Percentiles rank a stretch among this genome's conserved stretches.
Conservation (phyloP, 2,888 invertebrate species). For the Zaprionus obscuricornis region DNA sequence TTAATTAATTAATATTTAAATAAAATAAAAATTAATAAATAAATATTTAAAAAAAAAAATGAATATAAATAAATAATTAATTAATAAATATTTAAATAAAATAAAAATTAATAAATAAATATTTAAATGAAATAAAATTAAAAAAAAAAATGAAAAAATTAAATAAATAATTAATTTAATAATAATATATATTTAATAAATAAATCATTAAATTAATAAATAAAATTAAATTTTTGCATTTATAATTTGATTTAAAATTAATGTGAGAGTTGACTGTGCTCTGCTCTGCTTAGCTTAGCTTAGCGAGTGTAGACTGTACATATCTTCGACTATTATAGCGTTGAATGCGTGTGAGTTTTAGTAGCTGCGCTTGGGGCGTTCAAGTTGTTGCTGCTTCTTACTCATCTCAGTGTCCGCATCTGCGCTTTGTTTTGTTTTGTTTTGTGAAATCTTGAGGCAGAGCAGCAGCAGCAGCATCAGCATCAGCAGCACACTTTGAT, state of each 20-base stretch:
- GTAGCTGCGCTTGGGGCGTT: slow-evolving; percentile 51
- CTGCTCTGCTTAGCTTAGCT: background rate
- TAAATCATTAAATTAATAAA: too few relatives aligned
- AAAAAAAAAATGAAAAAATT: too few relatives aligned
- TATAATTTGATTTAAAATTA: too few relatives aligned
- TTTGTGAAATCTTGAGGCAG: slow-evolving; percentile 59
- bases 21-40: background rate
- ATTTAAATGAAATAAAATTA: too few relatives aligned
- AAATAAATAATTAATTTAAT: too few relatives aligned
- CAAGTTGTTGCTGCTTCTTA: slow-evolving; percentile 29
- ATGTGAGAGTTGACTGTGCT: too few relatives aligned
- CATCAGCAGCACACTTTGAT: slow-evolving; percentile 73
- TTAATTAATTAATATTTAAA: background rate
- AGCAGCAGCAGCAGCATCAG: too few relatives aligned
- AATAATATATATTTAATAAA: too few relatives aligned
- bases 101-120: background rate
- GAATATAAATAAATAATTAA: background rate
- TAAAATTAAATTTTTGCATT: too few relatives aligned
- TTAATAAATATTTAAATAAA: background rate
- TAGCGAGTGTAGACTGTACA: slow-evolving; percentile 28
- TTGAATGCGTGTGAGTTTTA: slow-evolving; percentile 52
- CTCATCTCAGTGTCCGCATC: slow-evolving; percentile 22
- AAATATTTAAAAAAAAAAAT: background rate
- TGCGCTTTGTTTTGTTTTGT: slow-evolving; percentile 34
- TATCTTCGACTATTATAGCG: slow-evolving; percentile 31